phyloP scores from a whole-genome alignment of 2,113 vertebrate genomes.

The Pluvialis apricaria region DNA sequence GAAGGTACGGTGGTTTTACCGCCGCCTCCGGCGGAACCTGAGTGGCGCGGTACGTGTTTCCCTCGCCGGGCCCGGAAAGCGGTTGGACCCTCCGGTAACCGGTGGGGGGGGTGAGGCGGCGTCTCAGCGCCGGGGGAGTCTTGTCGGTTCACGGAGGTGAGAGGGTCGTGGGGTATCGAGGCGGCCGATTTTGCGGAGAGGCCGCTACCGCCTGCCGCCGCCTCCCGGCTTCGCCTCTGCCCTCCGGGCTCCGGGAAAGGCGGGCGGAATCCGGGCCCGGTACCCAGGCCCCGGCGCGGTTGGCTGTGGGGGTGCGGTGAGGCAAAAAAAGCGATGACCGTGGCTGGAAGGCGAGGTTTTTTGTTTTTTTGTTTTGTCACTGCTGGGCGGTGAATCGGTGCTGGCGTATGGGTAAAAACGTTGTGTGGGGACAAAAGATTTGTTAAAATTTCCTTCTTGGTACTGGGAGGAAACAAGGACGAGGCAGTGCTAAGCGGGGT shows the following conservation, averaged over 20 bases:
- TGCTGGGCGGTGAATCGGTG: background rate
- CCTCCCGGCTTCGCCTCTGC: background rate
- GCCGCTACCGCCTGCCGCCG: background rate
- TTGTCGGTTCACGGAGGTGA: no score
- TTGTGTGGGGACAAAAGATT: background rate
- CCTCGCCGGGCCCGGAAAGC: background rate
- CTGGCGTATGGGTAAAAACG: background rate
- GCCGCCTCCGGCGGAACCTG: background rate
- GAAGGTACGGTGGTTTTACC: background rate
- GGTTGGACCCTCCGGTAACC: no score
- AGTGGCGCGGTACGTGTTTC: background rate
- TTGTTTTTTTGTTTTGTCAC: no score
- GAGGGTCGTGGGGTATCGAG: no score
- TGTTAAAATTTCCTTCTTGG: background rate
- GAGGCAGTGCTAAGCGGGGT: background rate
- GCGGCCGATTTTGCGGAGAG: background rate
- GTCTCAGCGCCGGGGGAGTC: background rate
- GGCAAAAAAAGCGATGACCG: background rate
- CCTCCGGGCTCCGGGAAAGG: background rate
- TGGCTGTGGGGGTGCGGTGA: no score
- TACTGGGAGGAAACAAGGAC: rapidly evolving
- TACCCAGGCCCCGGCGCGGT: background rate
- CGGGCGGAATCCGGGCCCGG: no score
- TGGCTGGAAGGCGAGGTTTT: background rate
- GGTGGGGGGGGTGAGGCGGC: background rate